Evolutionary conservation across 2,888 invertebrate species (phyloP), one percentile per base, ranked within the genome.

Genomic region (Matsumyia berberina): DNA sequence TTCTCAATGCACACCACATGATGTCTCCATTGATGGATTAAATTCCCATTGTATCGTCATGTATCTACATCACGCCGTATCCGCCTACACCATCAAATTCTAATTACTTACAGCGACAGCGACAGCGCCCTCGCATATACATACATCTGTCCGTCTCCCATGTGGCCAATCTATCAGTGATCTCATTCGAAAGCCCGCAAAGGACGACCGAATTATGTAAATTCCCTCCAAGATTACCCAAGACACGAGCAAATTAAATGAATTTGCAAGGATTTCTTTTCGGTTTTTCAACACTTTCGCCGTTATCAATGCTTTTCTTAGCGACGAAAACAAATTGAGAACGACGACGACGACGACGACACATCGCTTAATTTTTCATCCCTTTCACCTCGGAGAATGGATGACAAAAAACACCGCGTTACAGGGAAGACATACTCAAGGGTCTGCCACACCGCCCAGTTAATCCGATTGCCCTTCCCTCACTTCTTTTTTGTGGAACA

Each of bases 341-440:
- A 35, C 57, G 57, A 33, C 44, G 60, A 64, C 12, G 62, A 29
- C 19, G 11, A n/a, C 12, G 33, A 37, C 15, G 35, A 12, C 46
- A 73, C 46, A 73, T 66, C 49, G 49, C 64, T 44, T 72, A 19
- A 82, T 82, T 77, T 82, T 70, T 82, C 82, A 82, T 72, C 70
- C n/a, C 77, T 66, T 77, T 77, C 66, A 70, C 57, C 57, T 70
- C 19, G 31, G 15, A n/a, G n/a, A 9, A 42, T 31, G 55, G 57
- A 67, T 37, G 51, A 17, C 31, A 49, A 35, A 64, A 64, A 39
- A n/a, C 37, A 17, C 33, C 5, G 37, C 37, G 9, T n/a, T n/a
- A n/a, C n/a, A 64, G 3, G 46, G 37, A 19, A 62, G 17, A 66
- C 46, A 66, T 39, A 17, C 57, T 37, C 42, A 7, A 24, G 17